Evolutionary conservation across 2,888 invertebrate species (phyloP).

Genomic region (Trachelus tabidus): DNA sequence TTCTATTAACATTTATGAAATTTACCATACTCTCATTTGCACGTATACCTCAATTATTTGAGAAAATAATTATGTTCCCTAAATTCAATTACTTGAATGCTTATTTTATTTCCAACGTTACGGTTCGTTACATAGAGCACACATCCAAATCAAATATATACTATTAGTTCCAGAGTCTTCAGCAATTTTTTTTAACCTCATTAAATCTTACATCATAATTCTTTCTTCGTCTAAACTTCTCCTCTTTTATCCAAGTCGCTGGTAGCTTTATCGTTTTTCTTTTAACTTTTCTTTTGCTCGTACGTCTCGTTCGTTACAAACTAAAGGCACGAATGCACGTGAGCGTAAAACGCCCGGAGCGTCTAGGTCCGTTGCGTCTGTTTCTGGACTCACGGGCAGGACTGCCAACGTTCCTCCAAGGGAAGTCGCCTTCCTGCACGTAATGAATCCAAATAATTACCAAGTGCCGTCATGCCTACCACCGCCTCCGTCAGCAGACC

Average conservation of each 20-base stretch:
- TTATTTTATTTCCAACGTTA: background rate
- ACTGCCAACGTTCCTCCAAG: constrained; percentile 35
- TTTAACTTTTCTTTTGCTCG: constrained; percentile 8
- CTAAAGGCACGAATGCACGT: constrained; percentile 60
- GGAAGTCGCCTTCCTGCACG: constrained; percentile 58
- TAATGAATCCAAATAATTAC: constrained; percentile 56
- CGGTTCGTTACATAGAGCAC: background rate
- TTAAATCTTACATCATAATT: constrained; percentile 3
- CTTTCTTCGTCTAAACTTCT: background rate
- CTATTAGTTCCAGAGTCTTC: background rate
- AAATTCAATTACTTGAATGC: background rate
- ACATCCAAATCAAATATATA: background rate
- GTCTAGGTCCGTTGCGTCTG: constrained; percentile 42
- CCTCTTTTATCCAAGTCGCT: background rate
- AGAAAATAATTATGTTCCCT: background rate
- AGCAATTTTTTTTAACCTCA: background rate
- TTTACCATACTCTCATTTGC: background rate
- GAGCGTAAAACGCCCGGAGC: constrained; percentile 24
- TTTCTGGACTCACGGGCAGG: constrained; percentile 7
- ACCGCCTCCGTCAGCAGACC: constrained; percentile 12
- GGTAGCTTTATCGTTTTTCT: background rate
- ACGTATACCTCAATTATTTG: background rate
- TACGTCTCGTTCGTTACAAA: constrained; percentile 11
- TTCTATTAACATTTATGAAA: background rate
- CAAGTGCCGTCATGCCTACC: constrained; percentile 38